Evolutionary conservation across 2,888 invertebrate species (phyloP).

Genomic region (Pseudococcus longispinus): DNA sequence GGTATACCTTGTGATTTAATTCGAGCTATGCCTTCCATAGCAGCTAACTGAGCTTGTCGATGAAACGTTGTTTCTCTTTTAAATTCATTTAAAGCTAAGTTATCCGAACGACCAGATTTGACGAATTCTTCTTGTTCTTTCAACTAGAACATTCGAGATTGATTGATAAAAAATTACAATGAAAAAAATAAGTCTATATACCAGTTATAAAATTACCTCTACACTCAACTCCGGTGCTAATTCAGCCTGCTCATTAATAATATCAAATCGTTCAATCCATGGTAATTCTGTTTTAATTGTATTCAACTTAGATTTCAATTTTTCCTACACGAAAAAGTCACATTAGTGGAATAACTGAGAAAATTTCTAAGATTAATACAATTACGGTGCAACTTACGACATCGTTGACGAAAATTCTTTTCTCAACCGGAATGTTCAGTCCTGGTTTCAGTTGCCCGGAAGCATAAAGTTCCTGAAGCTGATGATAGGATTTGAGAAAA

Average conservation of each 20-base stretch:
- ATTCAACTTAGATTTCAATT: constrained; percentile 70
- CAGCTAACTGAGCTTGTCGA: constrained; percentile 86
- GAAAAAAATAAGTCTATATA: not conserved
- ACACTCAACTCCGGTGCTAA: constrained; percentile 84
- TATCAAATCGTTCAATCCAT: constrained; percentile 87
- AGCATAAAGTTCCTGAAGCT: constrained; percentile 76
- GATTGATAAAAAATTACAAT: not conserved
- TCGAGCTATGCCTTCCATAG: constrained; percentile 78
- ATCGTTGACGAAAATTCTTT: constrained; percentile 74
- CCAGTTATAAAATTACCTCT: constrained; percentile 60
- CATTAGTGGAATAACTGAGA: not conserved
- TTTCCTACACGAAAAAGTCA: not conserved
- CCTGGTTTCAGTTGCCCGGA: constrained; percentile 85
- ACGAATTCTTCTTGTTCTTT: constrained; percentile 62
- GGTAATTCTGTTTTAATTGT: constrained; percentile 76
- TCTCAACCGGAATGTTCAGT: constrained; percentile 74
- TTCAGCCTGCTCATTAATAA: constrained; percentile 78
- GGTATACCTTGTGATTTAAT: constrained; percentile 77
- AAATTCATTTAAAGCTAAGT: constrained; percentile 80
- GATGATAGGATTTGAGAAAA: constrained; percentile 60
- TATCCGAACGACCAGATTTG: constrained; percentile 60
- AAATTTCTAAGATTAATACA: not conserved
- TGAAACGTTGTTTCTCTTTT: constrained; percentile 88
- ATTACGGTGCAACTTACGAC: constrained; percentile 67
- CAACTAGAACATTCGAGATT: constrained; percentile 60